Conservation (phyloP, 1,140 invertebrate species). For the Latrodectus geometricus region DNA sequence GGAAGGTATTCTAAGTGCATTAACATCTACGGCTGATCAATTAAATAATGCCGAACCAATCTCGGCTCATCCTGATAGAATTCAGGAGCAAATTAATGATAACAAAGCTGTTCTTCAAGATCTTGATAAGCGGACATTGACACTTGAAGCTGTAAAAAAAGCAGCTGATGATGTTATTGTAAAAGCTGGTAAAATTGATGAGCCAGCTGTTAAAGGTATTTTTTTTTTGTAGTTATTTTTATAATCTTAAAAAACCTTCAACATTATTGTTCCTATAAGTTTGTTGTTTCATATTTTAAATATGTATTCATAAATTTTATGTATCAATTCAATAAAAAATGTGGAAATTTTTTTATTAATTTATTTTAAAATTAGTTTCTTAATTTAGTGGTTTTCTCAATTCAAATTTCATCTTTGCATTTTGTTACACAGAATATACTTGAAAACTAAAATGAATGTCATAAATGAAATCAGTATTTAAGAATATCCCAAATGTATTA, state of each 20-base stretch:
- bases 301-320: too few relatives aligned
- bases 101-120: conserved; percentile 91
- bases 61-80: conserved; percentile 92
- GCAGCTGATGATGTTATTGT: conserved; percentile 94
- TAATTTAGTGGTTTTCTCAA: too few relatives aligned
- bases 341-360: too few relatives aligned
- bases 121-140: conserved; percentile 88
- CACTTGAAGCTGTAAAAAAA: conserved; percentile 90
- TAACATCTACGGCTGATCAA: conserved; percentile 91
- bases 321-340: too few relatives aligned
- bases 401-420: too few relatives aligned
- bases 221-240: conserved; percentile 4
- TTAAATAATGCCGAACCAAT: conserved; percentile 88
- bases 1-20: conserved; percentile 93
- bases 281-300: too few relatives aligned
- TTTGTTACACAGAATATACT: too few relatives aligned
- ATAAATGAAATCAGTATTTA: too few relatives aligned
- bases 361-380: not conserved
- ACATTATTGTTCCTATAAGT: too few relatives aligned
- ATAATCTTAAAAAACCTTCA: not conserved
- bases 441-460: too few relatives aligned
- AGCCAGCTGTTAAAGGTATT: conserved; percentile 83
- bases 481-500: too few relatives aligned
- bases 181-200: conserved; percentile 89
- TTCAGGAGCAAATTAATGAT: conserved; percentile 94